Evolutionary conservation across 2,888 invertebrate genomes (phyloP).

Genomic region (Entomobrya proxima): DNA sequence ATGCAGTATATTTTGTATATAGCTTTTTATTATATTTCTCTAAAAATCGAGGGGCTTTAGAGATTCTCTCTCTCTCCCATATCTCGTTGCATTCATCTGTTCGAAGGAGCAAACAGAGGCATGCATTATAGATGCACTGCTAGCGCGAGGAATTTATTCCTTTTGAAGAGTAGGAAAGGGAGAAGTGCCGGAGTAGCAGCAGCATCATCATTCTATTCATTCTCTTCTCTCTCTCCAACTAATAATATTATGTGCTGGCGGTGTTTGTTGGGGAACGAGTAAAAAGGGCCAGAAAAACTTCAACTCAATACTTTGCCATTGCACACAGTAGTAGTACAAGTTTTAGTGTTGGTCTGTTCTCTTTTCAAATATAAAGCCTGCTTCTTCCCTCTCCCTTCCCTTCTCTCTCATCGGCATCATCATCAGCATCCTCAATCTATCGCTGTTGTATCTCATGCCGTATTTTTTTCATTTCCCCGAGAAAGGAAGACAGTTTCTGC

Average conservation of each 20-base stretch:
- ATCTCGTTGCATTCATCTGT: neutral
- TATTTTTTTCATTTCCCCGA: slow-evolving; percentile 40
- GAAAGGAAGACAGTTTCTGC: slow-evolving; percentile 36
- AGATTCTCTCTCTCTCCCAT: neutral
- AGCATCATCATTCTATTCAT: too few species aligned
- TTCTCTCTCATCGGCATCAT: slow-evolving; percentile 36
- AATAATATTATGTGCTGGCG: slow-evolving; percentile 32
- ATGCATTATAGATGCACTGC: slow-evolving; percentile 37
- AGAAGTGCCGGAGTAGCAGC: neutral
- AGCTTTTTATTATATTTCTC: too few species aligned
- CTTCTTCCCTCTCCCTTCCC: slow-evolving; percentile 16
- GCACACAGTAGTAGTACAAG: neutral
- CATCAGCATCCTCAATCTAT: slow-evolving; percentile 33
- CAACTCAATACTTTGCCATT: neutral
- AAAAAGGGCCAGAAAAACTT: neutral
- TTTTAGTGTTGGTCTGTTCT: neutral
- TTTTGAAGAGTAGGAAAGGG: slow-evolving; percentile 7
- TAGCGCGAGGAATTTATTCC: slow-evolving; percentile 12
- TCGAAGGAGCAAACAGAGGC: slow-evolving; percentile 3
- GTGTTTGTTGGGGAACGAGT: neutral
- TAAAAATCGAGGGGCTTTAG: neutral
- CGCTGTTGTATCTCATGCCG: slow-evolving; percentile 2
- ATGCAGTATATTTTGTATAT: too few species aligned
- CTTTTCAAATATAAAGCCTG: neutral
- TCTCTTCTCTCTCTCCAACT: too few species aligned